Conservation (phyloP, 2,113 vertebrate genomes). For the Centrocercus urophasianus region DNA sequence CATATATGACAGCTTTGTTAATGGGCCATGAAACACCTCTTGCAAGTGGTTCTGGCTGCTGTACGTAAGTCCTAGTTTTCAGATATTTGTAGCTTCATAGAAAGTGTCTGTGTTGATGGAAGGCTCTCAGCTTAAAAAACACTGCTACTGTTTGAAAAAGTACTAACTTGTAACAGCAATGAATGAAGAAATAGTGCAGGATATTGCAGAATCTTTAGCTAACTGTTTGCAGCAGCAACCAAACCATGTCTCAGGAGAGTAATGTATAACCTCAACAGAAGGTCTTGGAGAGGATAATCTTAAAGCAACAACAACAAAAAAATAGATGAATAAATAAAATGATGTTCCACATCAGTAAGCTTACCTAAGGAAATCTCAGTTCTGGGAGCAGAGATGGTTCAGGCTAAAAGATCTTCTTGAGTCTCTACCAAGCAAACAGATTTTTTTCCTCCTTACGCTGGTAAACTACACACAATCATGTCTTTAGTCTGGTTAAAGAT, state of each 20-base stretch:
- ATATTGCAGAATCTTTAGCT: background rate
- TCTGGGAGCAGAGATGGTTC: background rate
- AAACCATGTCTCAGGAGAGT: background rate
- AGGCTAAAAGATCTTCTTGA: conserved; percentile 11
- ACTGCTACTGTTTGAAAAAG: background rate
- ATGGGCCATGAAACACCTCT: conserved; percentile 5
- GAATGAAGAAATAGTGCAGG: background rate
- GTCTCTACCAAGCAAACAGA: conserved; percentile 33
- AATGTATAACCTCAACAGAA: background rate
- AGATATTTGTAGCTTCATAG: background rate
- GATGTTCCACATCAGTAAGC: background rate
- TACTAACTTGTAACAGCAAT: background rate
- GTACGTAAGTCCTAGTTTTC: background rate
- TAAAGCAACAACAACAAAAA: conserved; percentile 1
- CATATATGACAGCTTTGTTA: conserved; percentile 10
- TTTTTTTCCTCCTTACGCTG: background rate
- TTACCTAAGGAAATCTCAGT: conserved; percentile 30
- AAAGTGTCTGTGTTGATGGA: background rate
- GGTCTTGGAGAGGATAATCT: background rate
- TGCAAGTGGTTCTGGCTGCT: background rate
- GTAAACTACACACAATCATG: conserved; percentile 58
- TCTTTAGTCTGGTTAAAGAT: conserved; percentile 25
- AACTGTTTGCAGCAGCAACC: background rate
- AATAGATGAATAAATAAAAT: conserved; percentile 3
- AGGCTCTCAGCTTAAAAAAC: background rate